These are phyloP conservation scores for Steinernema scapterisci DNA, from an alignment of 2,888 invertebrate genomes.

Conservation along the genomic window DNA sequence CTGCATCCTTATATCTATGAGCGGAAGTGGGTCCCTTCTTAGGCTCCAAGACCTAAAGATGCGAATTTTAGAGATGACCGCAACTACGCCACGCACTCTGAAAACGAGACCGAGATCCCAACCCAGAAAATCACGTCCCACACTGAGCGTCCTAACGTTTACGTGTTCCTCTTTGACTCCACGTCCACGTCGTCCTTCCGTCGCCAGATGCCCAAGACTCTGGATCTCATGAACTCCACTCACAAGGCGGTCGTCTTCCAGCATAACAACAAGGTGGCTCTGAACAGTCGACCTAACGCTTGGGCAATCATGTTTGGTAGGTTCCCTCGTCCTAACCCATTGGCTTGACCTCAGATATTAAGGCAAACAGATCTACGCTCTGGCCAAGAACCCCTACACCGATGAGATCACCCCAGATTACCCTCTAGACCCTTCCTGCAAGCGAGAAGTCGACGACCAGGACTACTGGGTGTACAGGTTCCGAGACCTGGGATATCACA, in stretches of 20 bases:
- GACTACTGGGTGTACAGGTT: background rate
- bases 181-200: background rate
- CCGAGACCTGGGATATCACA: background rate
- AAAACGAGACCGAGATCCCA: background rate
- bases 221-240: background rate
- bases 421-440: background rate
- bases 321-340: background rate
- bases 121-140: background rate
- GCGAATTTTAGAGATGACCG: background rate
- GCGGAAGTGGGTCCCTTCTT: background rate
- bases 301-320: too few species aligned
- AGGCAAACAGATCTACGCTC: background rate
- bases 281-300: too few species aligned
- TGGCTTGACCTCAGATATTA: background rate
- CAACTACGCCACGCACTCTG: background rate
- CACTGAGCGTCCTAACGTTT: background rate
- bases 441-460: background rate
- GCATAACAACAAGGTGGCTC: background rate
- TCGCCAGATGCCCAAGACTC: background rate
- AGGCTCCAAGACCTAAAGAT: background rate
- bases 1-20: constrained; percentile 28
- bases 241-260: background rate
- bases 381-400: background rate
- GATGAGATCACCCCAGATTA: background rate
- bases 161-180: background rate